Conservation (phyloP, 2,888 invertebrate species). For the Tetragonisca angustula region DNA sequence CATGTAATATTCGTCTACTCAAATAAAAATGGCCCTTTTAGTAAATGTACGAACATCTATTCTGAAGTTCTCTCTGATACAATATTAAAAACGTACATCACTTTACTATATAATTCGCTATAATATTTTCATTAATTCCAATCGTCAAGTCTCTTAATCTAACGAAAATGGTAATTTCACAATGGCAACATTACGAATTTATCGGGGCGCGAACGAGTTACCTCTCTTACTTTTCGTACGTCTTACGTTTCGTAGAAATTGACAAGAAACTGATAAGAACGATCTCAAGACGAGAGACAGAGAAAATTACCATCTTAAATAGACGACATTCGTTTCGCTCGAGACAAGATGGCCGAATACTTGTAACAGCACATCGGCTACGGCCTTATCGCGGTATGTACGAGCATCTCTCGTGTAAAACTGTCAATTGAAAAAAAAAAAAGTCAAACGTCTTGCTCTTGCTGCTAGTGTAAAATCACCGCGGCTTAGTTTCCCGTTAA, state of each 20-base stretch:
- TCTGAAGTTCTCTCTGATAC: too few relatives aligned
- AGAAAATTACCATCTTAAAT: background rate
- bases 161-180: too few relatives aligned
- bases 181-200: background rate
- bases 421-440: background rate
- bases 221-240: too few relatives aligned
- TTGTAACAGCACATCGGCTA: background rate
- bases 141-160: too few relatives aligned
- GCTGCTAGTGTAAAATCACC: background rate
- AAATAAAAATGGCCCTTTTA: too few relatives aligned
- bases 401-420: conserved; percentile 9
- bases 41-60: too few relatives aligned
- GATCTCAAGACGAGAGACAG: background rate
- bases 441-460: background rate
- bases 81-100: too few relatives aligned
- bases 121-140: too few relatives aligned
- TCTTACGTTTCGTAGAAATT: conserved; percentile 2
- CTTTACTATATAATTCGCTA: too few relatives aligned
- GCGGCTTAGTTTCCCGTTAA: conserved; percentile 12
- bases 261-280: background rate
- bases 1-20: too few relatives aligned
- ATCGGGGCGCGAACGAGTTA: background rate
- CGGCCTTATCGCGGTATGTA: background rate
- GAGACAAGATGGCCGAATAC: conserved; percentile 1
- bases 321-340: conserved; percentile 1